Evolutionary conservation across 2,888 invertebrate genomes (phyloP).

Genomic region (Sceliomorpha sp.): DNA sequence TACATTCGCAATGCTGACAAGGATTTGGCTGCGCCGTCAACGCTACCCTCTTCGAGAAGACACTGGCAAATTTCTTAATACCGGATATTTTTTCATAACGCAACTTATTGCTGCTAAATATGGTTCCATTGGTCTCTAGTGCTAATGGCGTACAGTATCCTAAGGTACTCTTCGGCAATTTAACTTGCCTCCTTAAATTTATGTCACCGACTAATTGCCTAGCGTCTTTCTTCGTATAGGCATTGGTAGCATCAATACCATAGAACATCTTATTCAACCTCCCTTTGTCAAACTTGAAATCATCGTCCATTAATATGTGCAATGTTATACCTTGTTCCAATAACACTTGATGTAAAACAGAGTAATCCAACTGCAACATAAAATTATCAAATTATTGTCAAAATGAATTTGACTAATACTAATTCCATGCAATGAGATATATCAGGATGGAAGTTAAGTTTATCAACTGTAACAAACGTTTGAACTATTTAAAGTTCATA

Average conservation of each 20-base stretch:
- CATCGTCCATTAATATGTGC: slow-evolving; percentile 91
- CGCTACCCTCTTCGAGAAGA: slow-evolving; percentile 86
- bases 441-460: too few relatives aligned
- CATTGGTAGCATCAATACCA: slow-evolving; percentile 88
- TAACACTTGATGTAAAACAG: slow-evolving; percentile 90
- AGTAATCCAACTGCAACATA: slow-evolving; percentile 87
- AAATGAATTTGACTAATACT: slow-evolving; percentile 7
- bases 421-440: too few relatives aligned
- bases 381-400: slow-evolving; percentile 22
- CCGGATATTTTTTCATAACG: slow-evolving; percentile 82
- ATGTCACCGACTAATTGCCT: slow-evolving; percentile 86
- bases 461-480: too few relatives aligned
- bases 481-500: too few relatives aligned
- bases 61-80: slow-evolving; percentile 84
- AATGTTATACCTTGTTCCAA: slow-evolving; percentile 90
- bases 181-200: slow-evolving; percentile 87
- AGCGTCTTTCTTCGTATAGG: slow-evolving; percentile 90
- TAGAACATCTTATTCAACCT: slow-evolving; percentile 88
- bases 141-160: slow-evolving; percentile 91
- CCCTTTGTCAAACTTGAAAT: slow-evolving; percentile 88
- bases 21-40: slow-evolving; percentile 83
- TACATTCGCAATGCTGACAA: slow-evolving; percentile 87
- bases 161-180: slow-evolving; percentile 87
- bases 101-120: slow-evolving; percentile 84
- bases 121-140: slow-evolving; percentile 90